These are phyloP conservation scores for Cremastobaeus sp. DNA, from an alignment of 2,888 invertebrate genomes.

Conservation along the genomic window DNA sequence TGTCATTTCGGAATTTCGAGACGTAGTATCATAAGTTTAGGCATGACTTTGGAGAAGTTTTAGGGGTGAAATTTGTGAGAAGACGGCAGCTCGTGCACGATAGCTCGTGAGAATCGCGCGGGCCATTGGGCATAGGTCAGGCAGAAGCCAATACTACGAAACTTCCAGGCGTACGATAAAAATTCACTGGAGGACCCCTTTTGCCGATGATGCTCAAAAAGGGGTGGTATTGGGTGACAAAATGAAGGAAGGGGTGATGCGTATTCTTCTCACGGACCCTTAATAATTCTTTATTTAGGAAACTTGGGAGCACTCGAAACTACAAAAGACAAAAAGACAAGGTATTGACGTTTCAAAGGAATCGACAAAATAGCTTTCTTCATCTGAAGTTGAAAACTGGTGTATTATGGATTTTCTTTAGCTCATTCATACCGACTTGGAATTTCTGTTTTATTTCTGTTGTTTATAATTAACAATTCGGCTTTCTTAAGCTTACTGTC, in stretches of 20 bases:
- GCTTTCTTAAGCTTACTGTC: no score
- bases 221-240: conserved; percentile 43
- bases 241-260: conserved; percentile 55
- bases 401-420: not conserved
- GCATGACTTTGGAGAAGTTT: conserved; percentile 34
- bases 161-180: conserved; percentile 75
- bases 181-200: conserved; percentile 72
- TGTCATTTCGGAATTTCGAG: not conserved
- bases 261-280: conserved; percentile 68
- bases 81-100: conserved; percentile 69
- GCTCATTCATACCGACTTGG: no score
- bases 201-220: conserved; percentile 29
- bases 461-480: no score
- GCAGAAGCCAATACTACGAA: conserved; percentile 75
- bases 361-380: conserved; percentile 21
- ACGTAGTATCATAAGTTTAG: conserved; percentile 31
- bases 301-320: conserved; percentile 38
- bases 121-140: conserved; percentile 77
- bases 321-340: conserved; percentile 63
- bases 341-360: conserved; percentile 69
- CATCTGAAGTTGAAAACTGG: not conserved
- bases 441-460: no score
- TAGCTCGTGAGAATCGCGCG: conserved; percentile 72
- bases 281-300: conserved; percentile 66
- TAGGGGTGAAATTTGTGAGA: conserved; percentile 55